These are phyloP conservation scores for Sicus ferrugineus DNA, from an alignment of 2,888 invertebrate genomes.

Conservation along the genomic window DNA sequence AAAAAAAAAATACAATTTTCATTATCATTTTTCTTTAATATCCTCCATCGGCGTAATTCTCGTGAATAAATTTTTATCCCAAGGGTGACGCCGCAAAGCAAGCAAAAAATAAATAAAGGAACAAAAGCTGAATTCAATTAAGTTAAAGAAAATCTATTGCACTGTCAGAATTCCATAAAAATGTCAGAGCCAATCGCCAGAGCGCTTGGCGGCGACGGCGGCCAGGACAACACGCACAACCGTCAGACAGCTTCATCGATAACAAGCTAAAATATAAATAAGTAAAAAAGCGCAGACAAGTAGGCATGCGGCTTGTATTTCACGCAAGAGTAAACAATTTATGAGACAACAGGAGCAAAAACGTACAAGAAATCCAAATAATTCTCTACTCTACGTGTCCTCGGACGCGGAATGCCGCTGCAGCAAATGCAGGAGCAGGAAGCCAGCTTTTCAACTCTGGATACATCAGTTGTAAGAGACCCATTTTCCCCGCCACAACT, in stretches of 20 bases:
- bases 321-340: constrained; percentile 19
- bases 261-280: background rate
- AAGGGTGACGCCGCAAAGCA: too few relatives aligned
- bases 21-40: too few relatives aligned
- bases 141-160: constrained; percentile 16
- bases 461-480: too few relatives aligned
- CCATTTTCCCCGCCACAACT: too few relatives aligned
- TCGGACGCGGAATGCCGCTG: background rate
- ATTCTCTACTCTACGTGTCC: constrained; percentile 8
- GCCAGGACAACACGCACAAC: background rate
- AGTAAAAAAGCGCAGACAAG: background rate
- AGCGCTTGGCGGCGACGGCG: background rate
- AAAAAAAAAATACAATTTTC: too few relatives aligned
- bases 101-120: background rate
- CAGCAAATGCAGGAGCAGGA: background rate
- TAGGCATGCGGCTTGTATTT: background rate
- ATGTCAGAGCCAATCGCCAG: background rate
- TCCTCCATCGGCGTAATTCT: background rate
- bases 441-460: too few relatives aligned
- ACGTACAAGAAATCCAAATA: background rate
- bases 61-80: too few relatives aligned
- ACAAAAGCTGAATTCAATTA: constrained; percentile 17
- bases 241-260: background rate
- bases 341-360: background rate
- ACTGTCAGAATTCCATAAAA: constrained; percentile 29